Evolutionary conservation across 37 sponge, comb jelly and placozoan species (phyloP), one percentile per base, ranked within the genome.

Genomic region (Ephydatia muelleri): DNA sequence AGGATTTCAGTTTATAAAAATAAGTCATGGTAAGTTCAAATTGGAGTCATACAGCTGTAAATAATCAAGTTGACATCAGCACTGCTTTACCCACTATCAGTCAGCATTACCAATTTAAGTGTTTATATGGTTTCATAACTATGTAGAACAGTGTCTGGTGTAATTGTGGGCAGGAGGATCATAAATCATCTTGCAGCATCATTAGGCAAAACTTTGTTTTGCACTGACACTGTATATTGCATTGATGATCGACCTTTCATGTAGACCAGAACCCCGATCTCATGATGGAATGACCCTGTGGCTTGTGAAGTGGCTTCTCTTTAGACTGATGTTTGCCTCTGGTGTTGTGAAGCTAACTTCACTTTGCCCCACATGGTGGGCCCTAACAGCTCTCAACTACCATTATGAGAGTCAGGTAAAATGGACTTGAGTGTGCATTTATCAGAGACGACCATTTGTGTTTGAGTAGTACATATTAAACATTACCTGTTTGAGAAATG

Each of bases 281-380:
- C 85, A 92, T 48, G 91, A 92, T 68, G 72, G 82, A 11, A 25
- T 93, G 29, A 80, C 86, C 12, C 29, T 96, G 79, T 98, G 96
- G 96, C 78, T 98, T 33, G 85, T 98, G 9, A 84, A 83, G 31
- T 98, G 98, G 98, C 82, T 98, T 0, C 86, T 94, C 29, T 98
- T 98, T 77, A 78, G 98, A 1, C 92, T 98, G n/a, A 96, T 98
- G 96, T 98, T 98, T 92, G 95, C 97, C 23, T 94, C 96, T 48
- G 98, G 98, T 0, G 81, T 98, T 12, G 98, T 98, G n/a, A 98
- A 98, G 72, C 85, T 98, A 72, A 94, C 93, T 22, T 95, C 95
- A 27, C 70, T 72, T 12, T 98, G 98, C 82, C 96, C 96, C 2
- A 94, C 98, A 1, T 98, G 98, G 98, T 94, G 95, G 95, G 80